Percentiles rank a stretch among this genome's conserved stretches.
Conservation (phyloP, 2,797 vertebrate genomes). For the Coilia nasus region DNA sequence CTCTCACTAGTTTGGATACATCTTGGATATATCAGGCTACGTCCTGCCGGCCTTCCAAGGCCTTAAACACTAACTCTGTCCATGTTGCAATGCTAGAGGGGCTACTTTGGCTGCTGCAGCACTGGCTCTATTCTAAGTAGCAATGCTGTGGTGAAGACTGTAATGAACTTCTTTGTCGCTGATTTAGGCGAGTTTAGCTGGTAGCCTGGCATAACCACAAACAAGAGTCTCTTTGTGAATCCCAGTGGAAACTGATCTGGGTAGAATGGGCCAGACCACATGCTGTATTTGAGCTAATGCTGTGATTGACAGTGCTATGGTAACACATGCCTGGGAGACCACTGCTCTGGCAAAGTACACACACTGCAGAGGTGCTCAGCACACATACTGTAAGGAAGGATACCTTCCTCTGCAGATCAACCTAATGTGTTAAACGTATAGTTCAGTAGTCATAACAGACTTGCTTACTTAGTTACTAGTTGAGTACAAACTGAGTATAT, state of each 20-base stretch:
- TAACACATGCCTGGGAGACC: neutral
- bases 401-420: neutral
- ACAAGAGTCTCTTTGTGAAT: neutral
- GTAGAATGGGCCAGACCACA: neutral
- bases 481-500: no score
- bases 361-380: neutral
- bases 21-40: neutral
- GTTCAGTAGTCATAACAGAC: no score
- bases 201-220: neutral
- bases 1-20: neutral
- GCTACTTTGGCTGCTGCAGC: neutral
- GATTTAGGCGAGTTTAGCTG: no score
- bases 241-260: neutral
- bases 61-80: neutral
- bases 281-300: neutral
- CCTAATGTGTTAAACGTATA: neutral
- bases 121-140: neutral
- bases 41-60: neutral
- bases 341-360: neutral
- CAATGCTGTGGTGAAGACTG: neutral
- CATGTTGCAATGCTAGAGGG: neutral
- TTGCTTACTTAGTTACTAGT: no score
- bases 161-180: no score
- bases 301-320: neutral
- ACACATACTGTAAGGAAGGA: no score